phyloP scores from a whole-genome alignment of 2,888 invertebrate species.

The Drosophila koepferae region DNA sequence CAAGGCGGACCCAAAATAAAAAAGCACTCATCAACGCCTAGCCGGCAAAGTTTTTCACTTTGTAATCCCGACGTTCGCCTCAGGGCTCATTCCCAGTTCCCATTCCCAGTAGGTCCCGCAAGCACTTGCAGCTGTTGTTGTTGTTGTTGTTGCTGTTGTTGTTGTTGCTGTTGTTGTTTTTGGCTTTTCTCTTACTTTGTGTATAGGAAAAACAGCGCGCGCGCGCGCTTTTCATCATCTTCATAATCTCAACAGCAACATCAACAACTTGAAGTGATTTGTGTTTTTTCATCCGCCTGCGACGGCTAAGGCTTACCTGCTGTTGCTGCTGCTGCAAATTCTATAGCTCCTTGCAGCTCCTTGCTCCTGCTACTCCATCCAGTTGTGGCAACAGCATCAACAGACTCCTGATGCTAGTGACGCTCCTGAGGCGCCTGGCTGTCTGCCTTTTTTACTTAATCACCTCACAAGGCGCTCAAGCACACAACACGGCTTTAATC shows the following conservation, averaged over 20 bases:
- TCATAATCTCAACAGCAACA: slow-evolving; percentile 80
- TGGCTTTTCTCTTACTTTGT: slow-evolving; percentile 50
- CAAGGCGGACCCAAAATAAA: slow-evolving; percentile 35
- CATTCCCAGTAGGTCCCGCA: slow-evolving; percentile 8
- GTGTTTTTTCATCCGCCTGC: slow-evolving; percentile 70
- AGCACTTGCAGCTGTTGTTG: slow-evolving; percentile 27
- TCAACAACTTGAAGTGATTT: slow-evolving; percentile 80
- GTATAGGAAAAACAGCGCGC: slow-evolving; percentile 54
- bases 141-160: slow-evolving; percentile 40
- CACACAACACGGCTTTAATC: slow-evolving; percentile 81
- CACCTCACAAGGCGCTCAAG: slow-evolving; percentile 79
- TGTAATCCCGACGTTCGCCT: slow-evolving; percentile 60
- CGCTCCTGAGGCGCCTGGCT: slow-evolving; percentile 49
- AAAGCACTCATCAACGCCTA: slow-evolving; percentile 73
- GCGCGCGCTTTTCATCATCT: slow-evolving; percentile 74
- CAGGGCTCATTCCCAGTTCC: slow-evolving; percentile 30
- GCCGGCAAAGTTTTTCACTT: slow-evolving; percentile 75
- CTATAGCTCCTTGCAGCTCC: slow-evolving; percentile 41
- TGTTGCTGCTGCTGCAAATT: slow-evolving; percentile 17
- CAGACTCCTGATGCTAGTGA: slow-evolving; percentile 31
- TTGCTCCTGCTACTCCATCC: slow-evolving; percentile 32
- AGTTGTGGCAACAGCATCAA: slow-evolving; percentile 56
- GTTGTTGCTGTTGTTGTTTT: slow-evolving; percentile 54
- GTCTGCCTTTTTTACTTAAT: slow-evolving; percentile 80
- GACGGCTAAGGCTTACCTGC: slow-evolving; percentile 60